These are phyloP conservation scores for Spodoptera litura DNA, from an alignment of 1,140 invertebrate species.

Conservation along the genomic window DNA sequence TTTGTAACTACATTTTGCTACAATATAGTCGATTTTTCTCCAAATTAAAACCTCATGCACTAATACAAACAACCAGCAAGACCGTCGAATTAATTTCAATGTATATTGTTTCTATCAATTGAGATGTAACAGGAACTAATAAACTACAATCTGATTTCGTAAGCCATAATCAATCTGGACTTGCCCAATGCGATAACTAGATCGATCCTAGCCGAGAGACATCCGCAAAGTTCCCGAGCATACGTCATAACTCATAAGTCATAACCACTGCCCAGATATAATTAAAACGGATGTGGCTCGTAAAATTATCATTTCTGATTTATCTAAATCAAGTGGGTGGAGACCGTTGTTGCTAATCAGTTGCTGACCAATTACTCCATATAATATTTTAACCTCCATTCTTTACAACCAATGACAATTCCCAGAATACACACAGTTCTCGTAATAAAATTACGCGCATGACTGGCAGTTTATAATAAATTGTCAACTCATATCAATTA, in stretches of 20 bases:
- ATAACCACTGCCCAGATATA: conserved; percentile 50
- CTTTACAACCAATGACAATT: conserved; percentile 17
- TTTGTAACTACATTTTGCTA: too few relatives aligned
- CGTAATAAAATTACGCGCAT: conserved; percentile 38
- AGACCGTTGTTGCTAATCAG: conserved; percentile 51
- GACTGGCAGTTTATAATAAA: conserved; percentile 44
- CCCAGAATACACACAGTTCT: conserved; percentile 33
- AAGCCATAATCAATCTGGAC: conserved; percentile 3
- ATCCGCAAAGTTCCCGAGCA: conserved; percentile 59
- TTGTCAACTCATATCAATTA: conserved; percentile 48
- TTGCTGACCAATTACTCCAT: conserved; percentile 55
- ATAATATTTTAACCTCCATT: conserved; percentile 25
- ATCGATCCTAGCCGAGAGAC: conserved; percentile 31
- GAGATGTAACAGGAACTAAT: conserved; percentile 27
- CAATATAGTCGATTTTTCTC: too few relatives aligned
- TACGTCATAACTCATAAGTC: conserved; percentile 42
- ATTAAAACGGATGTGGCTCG: conserved; percentile 77
- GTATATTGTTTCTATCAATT: neutral
- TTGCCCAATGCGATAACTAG: conserved; percentile 44
- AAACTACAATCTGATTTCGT: conserved; percentile 33
- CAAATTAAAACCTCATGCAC: too few relatives aligned
- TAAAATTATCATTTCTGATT: conserved; percentile 72
- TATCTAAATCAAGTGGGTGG: conserved; percentile 67
- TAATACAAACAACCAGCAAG: too few relatives aligned
- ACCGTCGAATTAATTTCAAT: too few relatives aligned